Conservation (phyloP, 2,797 vertebrate species). For the Otolemur crassicaudatus region DNA sequence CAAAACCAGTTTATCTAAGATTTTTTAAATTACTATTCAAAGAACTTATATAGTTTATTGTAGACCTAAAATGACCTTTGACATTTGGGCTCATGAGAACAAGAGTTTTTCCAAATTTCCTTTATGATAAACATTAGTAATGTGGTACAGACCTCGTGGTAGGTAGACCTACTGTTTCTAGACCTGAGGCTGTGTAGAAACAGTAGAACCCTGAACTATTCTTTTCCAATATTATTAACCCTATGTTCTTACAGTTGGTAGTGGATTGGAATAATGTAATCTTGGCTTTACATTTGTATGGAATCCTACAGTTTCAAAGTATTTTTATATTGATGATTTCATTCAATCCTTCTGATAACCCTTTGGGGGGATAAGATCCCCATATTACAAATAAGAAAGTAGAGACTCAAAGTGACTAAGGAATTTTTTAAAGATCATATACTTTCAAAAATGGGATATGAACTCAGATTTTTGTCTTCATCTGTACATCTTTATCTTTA, state of each 20-base stretch:
- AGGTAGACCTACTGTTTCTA: background rate
- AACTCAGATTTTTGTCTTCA: conserved; percentile 44
- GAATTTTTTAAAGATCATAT: conserved; percentile 19
- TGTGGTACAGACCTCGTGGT: background rate
- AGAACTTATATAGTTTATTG: conserved; percentile 41
- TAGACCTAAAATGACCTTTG: conserved; percentile 50
- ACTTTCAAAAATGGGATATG: conserved; percentile 40
- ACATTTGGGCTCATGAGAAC: conserved; percentile 50
- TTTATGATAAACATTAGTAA: conserved; percentile 66
- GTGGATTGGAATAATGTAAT: background rate
- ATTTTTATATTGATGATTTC: conserved; percentile 1
- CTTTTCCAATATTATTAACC: background rate
- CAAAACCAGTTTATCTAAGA: background rate
- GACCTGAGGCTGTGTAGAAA: background rate
- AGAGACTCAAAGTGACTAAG: background rate
- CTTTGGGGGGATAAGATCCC: background rate
- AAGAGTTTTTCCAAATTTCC: conserved; percentile 52
- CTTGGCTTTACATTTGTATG: background rate
- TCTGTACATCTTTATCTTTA: conserved; percentile 47
- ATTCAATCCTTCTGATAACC: background rate
- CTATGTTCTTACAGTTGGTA: background rate
- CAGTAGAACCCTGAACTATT: background rate
- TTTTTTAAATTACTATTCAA: background rate
- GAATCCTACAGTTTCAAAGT: background rate
- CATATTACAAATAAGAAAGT: conserved; percentile 35